Percentiles rank a stretch among this genome's conserved stretches.
phyloP scores from a whole-genome alignment of 2,113 vertebrate genomes.

The Corvus hawaiiensis region DNA sequence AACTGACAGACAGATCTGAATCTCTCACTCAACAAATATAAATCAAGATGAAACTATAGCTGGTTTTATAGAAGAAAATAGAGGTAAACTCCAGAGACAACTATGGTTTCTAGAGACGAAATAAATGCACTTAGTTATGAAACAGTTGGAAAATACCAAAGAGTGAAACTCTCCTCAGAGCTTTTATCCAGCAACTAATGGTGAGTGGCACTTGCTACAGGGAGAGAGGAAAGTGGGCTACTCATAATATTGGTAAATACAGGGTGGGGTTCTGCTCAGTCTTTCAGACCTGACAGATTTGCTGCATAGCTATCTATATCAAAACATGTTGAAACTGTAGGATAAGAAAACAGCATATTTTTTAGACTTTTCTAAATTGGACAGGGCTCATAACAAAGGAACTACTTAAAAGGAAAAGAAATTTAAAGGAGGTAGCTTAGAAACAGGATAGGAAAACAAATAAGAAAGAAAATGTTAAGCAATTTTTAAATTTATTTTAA shows the following conservation, averaged over 20 bases:
- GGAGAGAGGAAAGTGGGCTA: background rate
- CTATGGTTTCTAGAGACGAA: background rate
- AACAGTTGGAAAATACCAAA: background rate
- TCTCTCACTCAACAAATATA: background rate
- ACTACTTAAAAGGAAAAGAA: background rate
- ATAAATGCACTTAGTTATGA: background rate
- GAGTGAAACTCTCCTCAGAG: background rate
- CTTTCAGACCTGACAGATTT: background rate
- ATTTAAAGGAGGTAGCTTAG: background rate
- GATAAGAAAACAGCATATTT: background rate
- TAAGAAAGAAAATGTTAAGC: background rate
- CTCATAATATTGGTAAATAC: background rate
- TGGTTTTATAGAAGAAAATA: background rate
- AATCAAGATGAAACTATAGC: background rate
- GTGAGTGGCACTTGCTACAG: background rate
- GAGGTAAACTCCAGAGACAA: background rate
- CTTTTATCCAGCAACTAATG: background rate
- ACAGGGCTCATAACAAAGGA: background rate
- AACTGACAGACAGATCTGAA: background rate
- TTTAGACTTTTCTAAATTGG: background rate
- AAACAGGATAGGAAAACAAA: background rate
- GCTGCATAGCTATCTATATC: background rate
- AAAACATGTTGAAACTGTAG: background rate
- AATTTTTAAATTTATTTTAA: background rate
- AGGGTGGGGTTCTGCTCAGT: background rate